Conservation (phyloP, 2,113 vertebrate genomes). For the Charina bottae region DNA sequence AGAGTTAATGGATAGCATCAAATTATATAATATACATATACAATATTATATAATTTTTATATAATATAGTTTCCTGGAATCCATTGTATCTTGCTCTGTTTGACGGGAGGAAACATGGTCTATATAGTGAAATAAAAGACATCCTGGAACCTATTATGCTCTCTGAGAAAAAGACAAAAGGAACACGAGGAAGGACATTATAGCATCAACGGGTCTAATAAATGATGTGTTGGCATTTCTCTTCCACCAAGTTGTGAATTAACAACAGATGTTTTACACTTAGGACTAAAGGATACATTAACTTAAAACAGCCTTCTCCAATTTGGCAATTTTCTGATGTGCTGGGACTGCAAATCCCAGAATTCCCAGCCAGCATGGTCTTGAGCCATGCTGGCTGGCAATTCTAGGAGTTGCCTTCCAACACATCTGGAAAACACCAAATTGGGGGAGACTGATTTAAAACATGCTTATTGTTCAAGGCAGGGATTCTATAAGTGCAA, state of each 20-base stretch:
- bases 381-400: background rate
- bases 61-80: conserved; percentile 71
- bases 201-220: conserved; percentile 77
- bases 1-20: conserved; percentile 60
- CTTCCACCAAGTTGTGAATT: conserved; percentile 77
- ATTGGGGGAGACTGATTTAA: background rate
- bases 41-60: no score
- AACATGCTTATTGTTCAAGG: conserved; percentile 71
- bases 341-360: background rate
- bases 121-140: conserved; percentile 76
- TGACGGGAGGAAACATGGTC: conserved; percentile 77
- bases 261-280: conserved; percentile 82
- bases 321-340: background rate
- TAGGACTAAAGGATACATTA: conserved; percentile 80
- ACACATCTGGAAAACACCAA: background rate
- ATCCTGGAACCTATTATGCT: conserved; percentile 77
- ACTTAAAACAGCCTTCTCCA: conserved; percentile 76
- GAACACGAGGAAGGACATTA: conserved; percentile 73
- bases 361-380: background rate
- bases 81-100: conserved; percentile 71
- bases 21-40: conserved; percentile 59
- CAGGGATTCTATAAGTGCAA: conserved; percentile 76
- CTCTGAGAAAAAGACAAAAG: conserved; percentile 66
- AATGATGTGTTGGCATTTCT: conserved; percentile 81
- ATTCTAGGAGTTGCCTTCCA: background rate